A percentile compares a stretch with the other conserved stretches of the same genome.
phyloP scores from a whole-genome alignment of 1,140 invertebrate species.

The Drosophila leontia region DNA sequence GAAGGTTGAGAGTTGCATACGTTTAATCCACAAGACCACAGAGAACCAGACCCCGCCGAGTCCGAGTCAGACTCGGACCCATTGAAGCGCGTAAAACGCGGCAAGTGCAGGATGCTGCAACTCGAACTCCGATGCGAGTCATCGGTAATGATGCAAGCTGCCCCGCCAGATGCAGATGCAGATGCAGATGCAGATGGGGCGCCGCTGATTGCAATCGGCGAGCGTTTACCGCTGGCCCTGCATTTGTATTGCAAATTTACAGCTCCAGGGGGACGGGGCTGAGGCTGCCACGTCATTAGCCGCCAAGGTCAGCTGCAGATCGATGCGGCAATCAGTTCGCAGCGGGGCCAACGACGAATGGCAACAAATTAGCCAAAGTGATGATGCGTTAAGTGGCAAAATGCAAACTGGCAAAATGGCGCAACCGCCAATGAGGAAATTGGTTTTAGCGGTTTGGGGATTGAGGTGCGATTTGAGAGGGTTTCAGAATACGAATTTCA shows the following conservation, averaged over 20 bases:
- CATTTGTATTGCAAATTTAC: slow-evolving; percentile 83
- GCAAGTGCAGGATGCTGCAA: slow-evolving; percentile 65
- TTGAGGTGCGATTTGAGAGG: neutral
- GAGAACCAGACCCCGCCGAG: slow-evolving; percentile 20
- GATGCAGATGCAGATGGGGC: slow-evolving; percentile 78
- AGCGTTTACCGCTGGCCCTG: slow-evolving; percentile 55
- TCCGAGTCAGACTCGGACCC: slow-evolving; percentile 21
- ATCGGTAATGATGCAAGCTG: slow-evolving; percentile 46
- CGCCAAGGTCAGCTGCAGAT: slow-evolving; percentile 62
- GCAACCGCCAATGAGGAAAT: slow-evolving; percentile 71
- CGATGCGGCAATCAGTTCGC: slow-evolving; percentile 63
- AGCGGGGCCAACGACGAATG: slow-evolving; percentile 40
- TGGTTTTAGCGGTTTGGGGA: slow-evolving; percentile 70
- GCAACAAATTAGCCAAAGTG: slow-evolving; percentile 77
- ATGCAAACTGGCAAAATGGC: slow-evolving; percentile 70
- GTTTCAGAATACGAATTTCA: slow-evolving; percentile 15
- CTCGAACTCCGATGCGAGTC: slow-evolving; percentile 24
- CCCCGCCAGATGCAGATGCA: slow-evolving; percentile 41
- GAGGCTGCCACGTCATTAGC: slow-evolving; percentile 62
- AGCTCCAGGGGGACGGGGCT: slow-evolving; percentile 53
- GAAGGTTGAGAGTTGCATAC: slow-evolving; percentile 82
- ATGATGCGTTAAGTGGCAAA: slow-evolving; percentile 78
- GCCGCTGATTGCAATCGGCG: slow-evolving; percentile 73
- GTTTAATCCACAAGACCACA: slow-evolving; percentile 63
- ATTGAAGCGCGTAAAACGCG: slow-evolving; percentile 76